Base-by-base conservation (phyloP, 1,140 invertebrate genomes). In the Hetaerina americana region DNA sequence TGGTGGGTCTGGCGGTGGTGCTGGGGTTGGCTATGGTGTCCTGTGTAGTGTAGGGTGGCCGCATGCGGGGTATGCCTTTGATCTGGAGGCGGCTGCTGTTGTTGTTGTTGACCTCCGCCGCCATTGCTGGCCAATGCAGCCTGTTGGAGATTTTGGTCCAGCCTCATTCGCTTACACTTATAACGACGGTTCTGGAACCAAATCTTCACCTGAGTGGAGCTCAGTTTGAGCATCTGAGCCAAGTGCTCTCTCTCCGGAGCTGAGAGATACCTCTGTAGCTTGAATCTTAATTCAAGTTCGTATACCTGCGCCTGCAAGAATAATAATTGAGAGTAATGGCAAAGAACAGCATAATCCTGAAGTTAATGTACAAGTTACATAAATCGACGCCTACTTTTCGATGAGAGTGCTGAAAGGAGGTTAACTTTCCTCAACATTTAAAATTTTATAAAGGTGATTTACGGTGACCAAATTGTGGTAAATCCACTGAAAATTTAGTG, bases 291-390 rank as follows among this genome's bases (percentile, higher is more conserved):
- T 77, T 90, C 88, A 68, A 90, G 78, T 79, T 89, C 87, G 77
- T 84, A 85, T 2, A 89, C 87, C 84, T 99, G 97, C 0, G 90
- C 90, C 85, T 95, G 78, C 29, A 77, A 77, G 66, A 28, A 71
- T 27, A 22, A 70, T 66, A 28, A 73, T 49, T 49, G 10, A 67
- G n/a, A 49, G n/a, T 49, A 49, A 12, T 49, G 10, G 10, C n/a
- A 49, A 12, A n/a, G 40, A 49, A 49, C n/a, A 72, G 25, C 0
- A 73, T 66, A 15, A 70, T 26, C 10, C 10, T 26, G 12, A n/a
- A n/a, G n/a, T n/a, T n/a, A n/a, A n/a, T n/a, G 67, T 68, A 10
- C 25, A 18, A n/a, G 26, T 68, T 18, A n/a, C 10, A 68, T 24
- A 10, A n/a, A n/a, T 10, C 10, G 12, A 12, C 10, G 24, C 10